Conservation (phyloP, 1,140 invertebrate species). For the Drosophila biarmipes region DNA sequence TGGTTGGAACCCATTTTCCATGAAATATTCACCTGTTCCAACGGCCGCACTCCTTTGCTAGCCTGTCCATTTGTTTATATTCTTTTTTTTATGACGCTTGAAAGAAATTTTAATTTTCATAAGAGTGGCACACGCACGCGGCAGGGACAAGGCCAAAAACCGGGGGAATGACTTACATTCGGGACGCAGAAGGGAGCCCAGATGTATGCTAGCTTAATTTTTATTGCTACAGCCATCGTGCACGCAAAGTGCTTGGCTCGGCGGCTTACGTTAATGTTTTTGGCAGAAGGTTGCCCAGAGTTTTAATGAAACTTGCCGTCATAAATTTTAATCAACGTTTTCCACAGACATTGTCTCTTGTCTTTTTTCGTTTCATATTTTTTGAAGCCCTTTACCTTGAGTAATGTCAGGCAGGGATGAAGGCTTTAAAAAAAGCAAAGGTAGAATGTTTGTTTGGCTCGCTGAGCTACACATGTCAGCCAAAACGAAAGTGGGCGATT, state of each 20-base stretch:
- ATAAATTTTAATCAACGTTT: slow-evolving; percentile 65
- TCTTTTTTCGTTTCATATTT: not conserved
- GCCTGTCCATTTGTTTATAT: slow-evolving; percentile 43
- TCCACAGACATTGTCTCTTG: slow-evolving; percentile 1
- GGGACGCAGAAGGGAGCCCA: slow-evolving; percentile 29
- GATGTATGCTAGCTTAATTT: slow-evolving; percentile 69
- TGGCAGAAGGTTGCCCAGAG: slow-evolving; percentile 42
- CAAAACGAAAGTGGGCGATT: slow-evolving; percentile 29
- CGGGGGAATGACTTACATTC: slow-evolving; percentile 8
- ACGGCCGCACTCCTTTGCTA: not conserved
- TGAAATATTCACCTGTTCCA: slow-evolving; percentile 8
- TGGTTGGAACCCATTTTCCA: not conserved
- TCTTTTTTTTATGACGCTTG: slow-evolving; percentile 52
- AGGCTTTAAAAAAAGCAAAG: not conserved
- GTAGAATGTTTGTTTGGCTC: not conserved
- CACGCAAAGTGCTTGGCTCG: slow-evolving; percentile 31
- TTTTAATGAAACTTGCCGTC: slow-evolving; percentile 64
- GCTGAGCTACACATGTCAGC: slow-evolving; percentile 16
- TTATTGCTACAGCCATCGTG: slow-evolving; percentile 54
- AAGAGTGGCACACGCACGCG: slow-evolving; percentile 47
- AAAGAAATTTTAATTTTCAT: slow-evolving; percentile 75
- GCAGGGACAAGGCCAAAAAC: slow-evolving; percentile 6
- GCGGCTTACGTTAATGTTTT: slow-evolving; percentile 63
- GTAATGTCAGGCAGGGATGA: not conserved
- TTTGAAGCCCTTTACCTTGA: slow-evolving; percentile 24